phyloP scores from a whole-genome alignment of 1,140 invertebrate species.

The Drosophila novamexicana region DNA sequence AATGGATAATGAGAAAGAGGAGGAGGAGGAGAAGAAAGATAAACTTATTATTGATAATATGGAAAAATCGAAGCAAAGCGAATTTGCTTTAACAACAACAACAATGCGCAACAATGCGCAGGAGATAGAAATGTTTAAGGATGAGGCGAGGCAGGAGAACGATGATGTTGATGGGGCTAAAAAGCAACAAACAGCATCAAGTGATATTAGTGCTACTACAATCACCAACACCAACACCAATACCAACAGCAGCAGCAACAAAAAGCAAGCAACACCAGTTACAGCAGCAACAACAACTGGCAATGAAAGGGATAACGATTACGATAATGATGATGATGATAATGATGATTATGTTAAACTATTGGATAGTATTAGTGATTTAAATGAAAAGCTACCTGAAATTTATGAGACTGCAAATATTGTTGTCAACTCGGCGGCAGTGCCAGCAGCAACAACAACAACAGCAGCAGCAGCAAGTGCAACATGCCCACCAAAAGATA shows the following conservation, averaged over 20 bases:
- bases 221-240: conserved; percentile 63
- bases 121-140: conserved; percentile 40
- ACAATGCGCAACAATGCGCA: conserved; percentile 76
- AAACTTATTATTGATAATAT: conserved; percentile 75
- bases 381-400: conserved; percentile 85
- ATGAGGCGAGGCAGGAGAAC: conserved; percentile 22
- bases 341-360: conserved; percentile 73
- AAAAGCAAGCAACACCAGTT: conserved; percentile 16
- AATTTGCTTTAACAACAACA: conserved; percentile 72
- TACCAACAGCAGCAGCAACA: conserved; percentile 29
- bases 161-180: conserved; percentile 74
- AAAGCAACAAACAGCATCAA: conserved; percentile 70
- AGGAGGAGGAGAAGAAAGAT: conserved; percentile 32
- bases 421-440: conserved; percentile 82
- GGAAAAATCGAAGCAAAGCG: conserved; percentile 65
- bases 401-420: conserved; percentile 84
- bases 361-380: conserved; percentile 85
- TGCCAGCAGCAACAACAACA: conserved; percentile 52
- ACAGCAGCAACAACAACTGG: conserved; percentile 51
- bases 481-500: conserved; percentile 72
- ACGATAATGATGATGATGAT: conserved; percentile 53
- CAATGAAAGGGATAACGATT: conserved; percentile 50
- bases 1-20: conserved; percentile 25
- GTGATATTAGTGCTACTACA: conserved; percentile 83
- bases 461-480: conserved; percentile 25